These are phyloP conservation scores for Hexactinellida sp. DNA, from an alignment of 37 sponge, comb jelly and placozoan genomes.

Conservation along the genomic window DNA sequence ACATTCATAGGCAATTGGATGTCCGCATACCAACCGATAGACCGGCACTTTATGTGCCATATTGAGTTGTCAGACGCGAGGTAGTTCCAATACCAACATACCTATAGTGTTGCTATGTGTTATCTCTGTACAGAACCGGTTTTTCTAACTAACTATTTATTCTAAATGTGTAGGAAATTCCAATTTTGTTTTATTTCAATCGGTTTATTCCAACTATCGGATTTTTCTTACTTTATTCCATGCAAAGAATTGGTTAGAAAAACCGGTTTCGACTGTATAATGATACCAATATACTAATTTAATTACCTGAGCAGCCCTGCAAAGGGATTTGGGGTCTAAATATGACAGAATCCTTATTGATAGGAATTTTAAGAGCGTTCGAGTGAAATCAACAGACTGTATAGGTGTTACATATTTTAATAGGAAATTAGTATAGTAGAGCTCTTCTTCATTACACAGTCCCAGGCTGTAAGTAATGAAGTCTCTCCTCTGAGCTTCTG, in stretches of 20 bases:
- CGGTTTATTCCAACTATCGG: no score
- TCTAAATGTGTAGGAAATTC: no score
- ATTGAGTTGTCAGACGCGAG: slow-evolving; percentile 29
- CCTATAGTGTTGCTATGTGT: slow-evolving; percentile 20
- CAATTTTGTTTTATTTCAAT: no score
- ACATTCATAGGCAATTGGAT: slow-evolving; percentile 11
- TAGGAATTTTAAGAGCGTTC: slow-evolving; percentile 27
- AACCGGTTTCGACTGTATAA: no score
- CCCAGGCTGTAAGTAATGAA: slow-evolving; percentile 27
- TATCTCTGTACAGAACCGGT: slow-evolving; percentile 10
- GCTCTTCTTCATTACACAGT: slow-evolving; percentile 22
- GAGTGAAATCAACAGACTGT: slow-evolving; percentile 30
- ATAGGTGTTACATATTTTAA: background rate
- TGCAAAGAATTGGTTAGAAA: no score
- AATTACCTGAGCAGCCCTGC: slow-evolving; percentile 51
- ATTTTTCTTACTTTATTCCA: no score
- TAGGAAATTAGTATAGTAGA: slow-evolving; percentile 24
- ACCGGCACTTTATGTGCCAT: slow-evolving; percentile 37
- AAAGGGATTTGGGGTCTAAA: slow-evolving; percentile 38
- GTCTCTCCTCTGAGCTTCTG: slow-evolving; percentile 30
- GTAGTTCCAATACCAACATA: slow-evolving; percentile 53
- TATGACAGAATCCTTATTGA: slow-evolving; percentile 38
- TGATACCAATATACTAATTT: background rate
- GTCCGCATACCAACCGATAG: slow-evolving; percentile 28
- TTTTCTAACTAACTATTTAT: no score